Percentiles rank a stretch among this genome's conserved stretches.
phyloP scores from a whole-genome alignment of 2,113 vertebrate genomes.

The Axis porcinus region DNA sequence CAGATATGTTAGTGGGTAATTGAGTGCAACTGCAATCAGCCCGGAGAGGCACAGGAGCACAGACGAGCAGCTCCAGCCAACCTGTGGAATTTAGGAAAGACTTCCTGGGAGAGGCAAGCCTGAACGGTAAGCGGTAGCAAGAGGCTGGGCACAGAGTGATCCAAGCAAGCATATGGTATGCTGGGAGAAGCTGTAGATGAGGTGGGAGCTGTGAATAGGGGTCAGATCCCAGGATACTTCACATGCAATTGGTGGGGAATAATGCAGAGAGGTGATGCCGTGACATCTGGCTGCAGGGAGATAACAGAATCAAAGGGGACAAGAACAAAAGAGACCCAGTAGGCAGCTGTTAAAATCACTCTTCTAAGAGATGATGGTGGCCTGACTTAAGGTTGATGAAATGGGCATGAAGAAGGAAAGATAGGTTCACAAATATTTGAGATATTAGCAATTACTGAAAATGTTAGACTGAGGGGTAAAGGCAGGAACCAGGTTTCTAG shows the following conservation, averaged over 20 bases:
- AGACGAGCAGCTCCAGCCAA: neutral
- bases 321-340: neutral
- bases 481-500: neutral
- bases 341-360: neutral
- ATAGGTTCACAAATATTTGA: neutral
- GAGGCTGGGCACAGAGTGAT: neutral
- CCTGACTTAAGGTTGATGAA: neutral
- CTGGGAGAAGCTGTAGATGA: neutral
- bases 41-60: neutral
- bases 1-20: neutral
- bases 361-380: neutral
- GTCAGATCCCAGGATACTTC: neutral
- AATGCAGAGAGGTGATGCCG: neutral
- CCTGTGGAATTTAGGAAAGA: neutral
- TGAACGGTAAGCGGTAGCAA: neutral
- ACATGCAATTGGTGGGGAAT: fast-evolving
- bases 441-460: neutral
- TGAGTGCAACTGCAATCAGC: neutral
- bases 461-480: neutral
- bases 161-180: neutral
- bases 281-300: neutral
- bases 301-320: neutral
- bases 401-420: neutral
- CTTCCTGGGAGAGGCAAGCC: neutral
- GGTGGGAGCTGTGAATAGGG: neutral